Base-by-base conservation (phyloP, 92 coral and sea anemone genomes). In the Chrysogorgia sp. region DNA sequence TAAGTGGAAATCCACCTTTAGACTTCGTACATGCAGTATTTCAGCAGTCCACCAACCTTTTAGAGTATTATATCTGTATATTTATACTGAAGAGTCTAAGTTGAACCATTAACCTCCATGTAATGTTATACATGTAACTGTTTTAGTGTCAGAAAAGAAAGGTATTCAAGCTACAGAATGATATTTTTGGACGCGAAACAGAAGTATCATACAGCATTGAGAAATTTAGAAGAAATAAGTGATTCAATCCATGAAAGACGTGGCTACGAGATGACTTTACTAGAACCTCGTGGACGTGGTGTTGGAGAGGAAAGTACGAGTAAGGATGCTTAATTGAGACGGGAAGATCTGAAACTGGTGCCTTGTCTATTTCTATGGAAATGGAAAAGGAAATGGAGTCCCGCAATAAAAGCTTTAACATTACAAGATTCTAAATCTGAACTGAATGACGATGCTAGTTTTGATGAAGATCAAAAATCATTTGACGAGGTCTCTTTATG, bases 221-320 rank as follows among this genome's bases (percentile, higher is more conserved):
- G 85, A 77, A 92, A 88, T 75, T 83, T 96, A 24, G 99, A 96
- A 62, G 87, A 81, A 30, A 96, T 96, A 23, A 96, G 99, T 41
- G 99, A 96, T 67, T 93, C 92, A 72, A 96, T 96, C 34, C 99
- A 96, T 62, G 97, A 96, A 72, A 58, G 90, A 86, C 86, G 99
- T 13, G 82, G 86, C 74, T 92, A 92, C 81, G 84, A 84, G 34
- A 83, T 84, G 25, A 85, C 82, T 71, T 84, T 92, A 64, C 83
- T 91, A 23, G 74, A 66, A 14, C 88, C 87, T 58, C 90, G 99
- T 37, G 92, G 92, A 45, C 86, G 89, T 57, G 99, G 99, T 55
- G 99, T 96, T 81, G 99, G 99, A 25, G 96, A 97, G 7, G 99
- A 96, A 68, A 67, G 83, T 58, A 92, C 97, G 71, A 30, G n/a